Evolutionary conservation across 2,797 vertebrate genomes (phyloP), one percentile per base, ranked within the genome.

Genomic region (Propithecus perrieri): DNA sequence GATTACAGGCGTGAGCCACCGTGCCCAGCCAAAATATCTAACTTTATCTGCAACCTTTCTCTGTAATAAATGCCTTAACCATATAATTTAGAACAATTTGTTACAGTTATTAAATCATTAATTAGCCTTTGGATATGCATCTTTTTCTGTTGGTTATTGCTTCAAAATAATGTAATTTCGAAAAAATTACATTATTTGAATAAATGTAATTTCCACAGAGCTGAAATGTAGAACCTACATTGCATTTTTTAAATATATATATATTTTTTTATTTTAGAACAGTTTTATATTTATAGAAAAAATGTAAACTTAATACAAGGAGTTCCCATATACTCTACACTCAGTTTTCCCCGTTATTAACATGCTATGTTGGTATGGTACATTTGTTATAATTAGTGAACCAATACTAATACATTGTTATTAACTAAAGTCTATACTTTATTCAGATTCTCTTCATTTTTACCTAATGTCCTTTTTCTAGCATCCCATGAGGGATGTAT

Each of bases 271-370:
- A 55, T 85, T 94, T 87, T 85, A 48, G 35, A 75, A 43, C 14
- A 69, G 11, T 93, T 89, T 91, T 81, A 83, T 8, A 38, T 61
- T 87, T 88, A 59, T 4, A 84, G 28, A 69, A 91, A 90, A 95
- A 67, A 26, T 83, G 2, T 18, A 63, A 89, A 53, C 33, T 3
- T 43, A 57, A 57, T 55, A 28, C 74, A 53, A 75, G 18, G 26
- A 69, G 17, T 83, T 87, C 13, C 55, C 30, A 41, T 53, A 8
- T 46, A 33, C 12, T 1, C 35, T 59, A 11, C 12, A 41, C n/a
- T 9, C 12, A 38, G 5, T 57, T 85, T 57, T 22, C 9, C 15
- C 11, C 57, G 1, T 50, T 72, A 76, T 43, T 84, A 81, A 53
- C 5, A 4, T 55, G 7, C 33, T 50, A 53, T 20, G 4, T 74